Percentiles rank a stretch among this genome's conserved stretches.
phyloP scores from a whole-genome alignment of 2,797 vertebrate genomes.

The Parotocinclus haroldoi region DNA sequence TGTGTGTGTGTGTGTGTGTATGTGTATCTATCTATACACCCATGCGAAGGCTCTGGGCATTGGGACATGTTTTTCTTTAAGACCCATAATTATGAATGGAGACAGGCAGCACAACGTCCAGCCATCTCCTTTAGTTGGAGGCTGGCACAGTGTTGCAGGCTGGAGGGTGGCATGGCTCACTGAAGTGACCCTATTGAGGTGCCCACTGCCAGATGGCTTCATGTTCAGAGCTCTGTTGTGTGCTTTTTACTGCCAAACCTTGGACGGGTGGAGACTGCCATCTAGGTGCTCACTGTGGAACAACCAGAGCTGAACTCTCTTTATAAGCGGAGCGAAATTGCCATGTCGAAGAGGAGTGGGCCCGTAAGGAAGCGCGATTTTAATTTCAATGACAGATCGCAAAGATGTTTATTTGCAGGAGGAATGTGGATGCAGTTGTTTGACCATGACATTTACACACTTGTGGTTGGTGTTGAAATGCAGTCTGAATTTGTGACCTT shows the following conservation, averaged over 20 bases:
- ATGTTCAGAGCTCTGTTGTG: constrained; percentile 13
- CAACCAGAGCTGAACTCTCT: constrained; percentile 23
- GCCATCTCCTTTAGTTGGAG: constrained; percentile 67
- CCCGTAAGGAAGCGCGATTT: no score
- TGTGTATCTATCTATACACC: constrained; percentile 44
- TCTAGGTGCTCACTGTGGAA: constrained; percentile 49
- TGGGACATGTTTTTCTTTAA: constrained; percentile 65
- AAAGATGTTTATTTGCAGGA: no score
- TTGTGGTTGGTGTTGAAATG: no score
- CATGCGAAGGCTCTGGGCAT: constrained; percentile 52
- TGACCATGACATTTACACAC: no score
- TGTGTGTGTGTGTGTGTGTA: constrained; percentile 43
- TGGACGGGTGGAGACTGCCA: constrained; percentile 50
- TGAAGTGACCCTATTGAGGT: constrained; percentile 53
- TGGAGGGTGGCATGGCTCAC: constrained; percentile 50
- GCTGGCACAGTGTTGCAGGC: constrained; percentile 60
- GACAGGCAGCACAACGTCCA: constrained; percentile 60
- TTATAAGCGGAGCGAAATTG: not conserved
- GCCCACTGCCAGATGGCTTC: constrained; percentile 43
- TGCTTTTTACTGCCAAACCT: constrained; percentile 22
- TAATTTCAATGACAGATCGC: no score
- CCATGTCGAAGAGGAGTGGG: not conserved
- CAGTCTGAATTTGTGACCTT: no score
- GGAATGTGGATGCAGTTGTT: no score
- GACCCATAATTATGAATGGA: constrained; percentile 67